Conservation (phyloP, 2,113 vertebrate genomes). For the Eurystomus gularis region DNA sequence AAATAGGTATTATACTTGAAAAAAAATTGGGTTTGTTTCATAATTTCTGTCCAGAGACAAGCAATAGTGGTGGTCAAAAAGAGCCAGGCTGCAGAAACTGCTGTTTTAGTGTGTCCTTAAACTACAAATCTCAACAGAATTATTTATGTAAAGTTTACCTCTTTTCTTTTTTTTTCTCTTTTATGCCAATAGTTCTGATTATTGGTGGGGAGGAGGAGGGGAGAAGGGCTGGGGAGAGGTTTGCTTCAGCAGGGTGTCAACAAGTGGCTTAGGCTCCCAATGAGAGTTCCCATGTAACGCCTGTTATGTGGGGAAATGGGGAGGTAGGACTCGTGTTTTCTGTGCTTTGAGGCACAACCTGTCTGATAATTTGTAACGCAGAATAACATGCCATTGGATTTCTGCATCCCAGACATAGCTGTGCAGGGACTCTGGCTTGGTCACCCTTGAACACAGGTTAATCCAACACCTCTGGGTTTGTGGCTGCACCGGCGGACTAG, state of each 20-base stretch:
- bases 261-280: background rate
- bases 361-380: background rate
- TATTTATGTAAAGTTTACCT: background rate
- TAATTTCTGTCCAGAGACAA: background rate
- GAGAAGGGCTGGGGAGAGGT: background rate
- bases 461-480: background rate
- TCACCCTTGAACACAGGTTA: background rate
- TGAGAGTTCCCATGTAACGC: background rate
- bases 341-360: background rate
- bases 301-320: background rate
- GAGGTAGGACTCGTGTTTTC: background rate
- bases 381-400: background rate
- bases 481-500: background rate
- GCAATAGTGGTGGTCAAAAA: background rate
- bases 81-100: background rate
- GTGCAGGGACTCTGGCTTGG: background rate
- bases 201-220: background rate
- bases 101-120: background rate
- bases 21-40: background rate
- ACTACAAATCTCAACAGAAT: background rate
- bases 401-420: background rate
- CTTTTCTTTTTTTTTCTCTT: background rate
- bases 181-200: background rate
- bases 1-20: background rate
- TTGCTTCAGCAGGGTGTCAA: accelerated